These are phyloP conservation scores for Didymodactylos carnosus DNA, from an alignment of 2,888 invertebrate species.

Conservation along the genomic window DNA sequence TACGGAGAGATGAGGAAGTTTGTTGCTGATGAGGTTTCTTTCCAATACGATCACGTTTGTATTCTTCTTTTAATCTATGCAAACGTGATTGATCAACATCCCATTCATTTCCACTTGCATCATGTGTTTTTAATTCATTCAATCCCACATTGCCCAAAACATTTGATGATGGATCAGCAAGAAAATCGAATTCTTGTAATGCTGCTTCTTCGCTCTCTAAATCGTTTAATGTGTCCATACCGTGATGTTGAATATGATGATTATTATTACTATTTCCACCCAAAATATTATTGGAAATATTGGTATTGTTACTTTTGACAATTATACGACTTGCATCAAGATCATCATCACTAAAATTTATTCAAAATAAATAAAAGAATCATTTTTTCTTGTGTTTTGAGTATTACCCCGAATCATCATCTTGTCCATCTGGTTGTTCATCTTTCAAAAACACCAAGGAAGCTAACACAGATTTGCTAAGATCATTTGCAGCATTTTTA, in stretches of 20 bases:
- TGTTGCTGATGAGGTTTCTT: neutral
- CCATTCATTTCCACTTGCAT: constrained; percentile 29
- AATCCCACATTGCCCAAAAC: constrained; percentile 19
- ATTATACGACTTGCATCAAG: neutral
- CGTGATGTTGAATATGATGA: no score
- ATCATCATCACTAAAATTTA: neutral
- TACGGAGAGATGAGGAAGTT: neutral
- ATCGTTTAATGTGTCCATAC: neutral
- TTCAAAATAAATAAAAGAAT: neutral
- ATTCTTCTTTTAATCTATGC: constrained; percentile 36
- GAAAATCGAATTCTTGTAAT: neutral
- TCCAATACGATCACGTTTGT: constrained; percentile 27
- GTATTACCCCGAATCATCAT: neutral
- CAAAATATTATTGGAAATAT: neutral
- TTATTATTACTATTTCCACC: no score
- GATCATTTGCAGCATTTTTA: neutral
- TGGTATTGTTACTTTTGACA: neutral
- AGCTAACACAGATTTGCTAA: neutral
- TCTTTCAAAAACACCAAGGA: neutral
- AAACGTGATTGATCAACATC: constrained; percentile 33
- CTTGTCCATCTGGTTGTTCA: neutral
- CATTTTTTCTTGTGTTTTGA: neutral
- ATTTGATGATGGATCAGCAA: neutral
- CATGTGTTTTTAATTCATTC: constrained; percentile 22
- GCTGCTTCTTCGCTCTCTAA: neutral